Conservation (phyloP, 2,888 invertebrate species). For the Drosophila picticornis region DNA sequence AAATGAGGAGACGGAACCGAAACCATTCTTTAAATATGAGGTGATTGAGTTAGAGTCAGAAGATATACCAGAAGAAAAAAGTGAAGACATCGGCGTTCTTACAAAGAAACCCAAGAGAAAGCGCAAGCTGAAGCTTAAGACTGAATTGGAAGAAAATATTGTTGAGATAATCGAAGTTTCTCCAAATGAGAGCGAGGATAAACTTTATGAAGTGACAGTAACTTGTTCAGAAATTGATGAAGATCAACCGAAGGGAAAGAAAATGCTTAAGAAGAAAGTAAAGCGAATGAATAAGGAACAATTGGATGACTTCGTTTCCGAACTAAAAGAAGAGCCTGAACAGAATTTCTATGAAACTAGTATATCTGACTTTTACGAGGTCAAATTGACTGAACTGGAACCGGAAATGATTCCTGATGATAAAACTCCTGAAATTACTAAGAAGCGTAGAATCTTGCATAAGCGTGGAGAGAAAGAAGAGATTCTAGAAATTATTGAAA, state of each 20-base stretch:
- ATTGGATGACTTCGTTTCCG: slow-evolving; percentile 74
- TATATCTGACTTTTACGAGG: slow-evolving; percentile 72
- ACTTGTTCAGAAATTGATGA: slow-evolving; percentile 55
- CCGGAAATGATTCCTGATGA: slow-evolving; percentile 74
- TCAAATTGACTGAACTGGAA: slow-evolving; percentile 78
- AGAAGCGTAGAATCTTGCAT: slow-evolving; percentile 82
- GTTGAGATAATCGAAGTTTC: slow-evolving; percentile 84
- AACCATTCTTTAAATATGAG: slow-evolving; percentile 73
- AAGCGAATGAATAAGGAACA: slow-evolving; percentile 78
- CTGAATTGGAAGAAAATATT: slow-evolving; percentile 84
- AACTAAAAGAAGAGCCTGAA: slow-evolving; percentile 76
- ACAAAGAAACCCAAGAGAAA: slow-evolving; percentile 77
- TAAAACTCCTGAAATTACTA: slow-evolving; percentile 72
- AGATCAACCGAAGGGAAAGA: slow-evolving; percentile 43
- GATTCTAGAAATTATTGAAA: slow-evolving; percentile 84
- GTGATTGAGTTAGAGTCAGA: slow-evolving; percentile 74
- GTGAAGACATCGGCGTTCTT: slow-evolving; percentile 66
- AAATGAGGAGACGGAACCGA: slow-evolving; percentile 54
- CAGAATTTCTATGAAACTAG: slow-evolving; percentile 58
- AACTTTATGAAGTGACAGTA: slow-evolving; percentile 71
- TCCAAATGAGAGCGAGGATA: slow-evolving; percentile 56
- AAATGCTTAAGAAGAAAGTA: slow-evolving; percentile 73
- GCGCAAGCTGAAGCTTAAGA: slow-evolving; percentile 82
- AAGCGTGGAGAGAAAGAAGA: slow-evolving; percentile 85
- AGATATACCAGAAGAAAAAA: slow-evolving; percentile 49